Percentiles rank a stretch among this genome's conserved stretches.
These are phyloP conservation scores for Chlamydotis undulata DNA, from an alignment of 2,113 vertebrate species.

Conservation along the genomic window DNA sequence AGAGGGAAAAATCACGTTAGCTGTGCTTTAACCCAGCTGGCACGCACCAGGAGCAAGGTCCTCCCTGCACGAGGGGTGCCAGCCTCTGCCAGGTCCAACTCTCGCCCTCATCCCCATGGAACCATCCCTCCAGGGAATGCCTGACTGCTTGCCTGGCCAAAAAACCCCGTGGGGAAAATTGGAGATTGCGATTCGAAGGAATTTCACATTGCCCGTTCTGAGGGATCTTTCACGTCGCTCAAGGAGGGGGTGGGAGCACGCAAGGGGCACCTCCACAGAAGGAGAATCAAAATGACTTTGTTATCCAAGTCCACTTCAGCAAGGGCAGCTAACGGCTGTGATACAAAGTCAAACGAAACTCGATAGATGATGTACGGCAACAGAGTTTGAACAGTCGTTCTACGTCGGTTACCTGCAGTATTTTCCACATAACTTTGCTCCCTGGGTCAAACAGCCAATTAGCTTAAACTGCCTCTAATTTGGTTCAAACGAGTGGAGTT, in stretches of 20 bases:
- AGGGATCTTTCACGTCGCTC: accelerated
- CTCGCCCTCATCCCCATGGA: accelerated
- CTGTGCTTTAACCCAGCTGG: neutral
- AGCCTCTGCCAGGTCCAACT: neutral
- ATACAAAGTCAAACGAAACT: accelerated
- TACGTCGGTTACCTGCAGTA: neutral
- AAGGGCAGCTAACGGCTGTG: neutral
- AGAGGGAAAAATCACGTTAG: neutral
- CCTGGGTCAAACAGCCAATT: neutral
- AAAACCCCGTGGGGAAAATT: neutral
- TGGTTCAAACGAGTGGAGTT: neutral
- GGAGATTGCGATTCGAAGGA: neutral
- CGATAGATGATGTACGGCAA: neutral
- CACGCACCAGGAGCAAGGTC: neutral
- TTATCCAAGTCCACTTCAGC: neutral
- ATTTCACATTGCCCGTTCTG: accelerated
- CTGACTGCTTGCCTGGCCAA: neutral
- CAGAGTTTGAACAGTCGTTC: neutral
- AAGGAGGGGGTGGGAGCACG: accelerated
- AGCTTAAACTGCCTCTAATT: neutral
- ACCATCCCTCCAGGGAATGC: neutral
- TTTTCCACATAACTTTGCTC: neutral
- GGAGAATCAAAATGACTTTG: too few relatives aligned
- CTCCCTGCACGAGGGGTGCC: neutral
- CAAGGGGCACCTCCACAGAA: neutral